Conservation (phyloP, 2,113 vertebrate genomes). For the Ochotona princeps region DNA sequence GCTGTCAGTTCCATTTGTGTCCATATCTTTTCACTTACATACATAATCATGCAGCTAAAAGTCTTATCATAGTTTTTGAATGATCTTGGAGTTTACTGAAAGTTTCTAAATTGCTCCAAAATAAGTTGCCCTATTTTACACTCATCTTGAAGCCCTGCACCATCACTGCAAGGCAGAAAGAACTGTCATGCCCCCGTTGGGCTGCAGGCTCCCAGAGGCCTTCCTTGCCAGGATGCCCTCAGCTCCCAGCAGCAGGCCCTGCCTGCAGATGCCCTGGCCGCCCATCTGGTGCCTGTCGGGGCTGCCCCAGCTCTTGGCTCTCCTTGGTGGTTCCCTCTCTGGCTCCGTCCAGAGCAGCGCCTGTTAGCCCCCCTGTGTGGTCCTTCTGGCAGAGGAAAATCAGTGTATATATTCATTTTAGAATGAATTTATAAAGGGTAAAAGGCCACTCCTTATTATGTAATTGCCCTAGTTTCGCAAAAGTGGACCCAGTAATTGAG, state of each 20-base stretch:
- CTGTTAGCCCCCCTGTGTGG: not conserved
- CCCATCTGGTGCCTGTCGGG: fast-evolving
- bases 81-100: not conserved
- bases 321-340: not conserved
- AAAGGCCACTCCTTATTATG: not conserved
- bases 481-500: not conserved
- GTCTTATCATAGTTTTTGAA: not conserved
- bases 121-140: not conserved
- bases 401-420: conserved; percentile 1
- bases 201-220: not conserved
- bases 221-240: not conserved
- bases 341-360: not conserved
- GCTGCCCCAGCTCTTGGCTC: no score
- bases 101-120: conserved; percentile 21
- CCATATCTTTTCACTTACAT: not conserved
- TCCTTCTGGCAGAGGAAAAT: not conserved
- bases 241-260: not conserved
- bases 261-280: not conserved
- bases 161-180: not conserved
- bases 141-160: not conserved
- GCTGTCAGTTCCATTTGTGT: no score
- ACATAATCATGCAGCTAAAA: not conserved
- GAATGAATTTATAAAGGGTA: not conserved
- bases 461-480: not conserved
- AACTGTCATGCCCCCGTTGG: not conserved